Conservation (phyloP, 2,113 vertebrate species). For the Anarhynchus alexandrinus region DNA sequence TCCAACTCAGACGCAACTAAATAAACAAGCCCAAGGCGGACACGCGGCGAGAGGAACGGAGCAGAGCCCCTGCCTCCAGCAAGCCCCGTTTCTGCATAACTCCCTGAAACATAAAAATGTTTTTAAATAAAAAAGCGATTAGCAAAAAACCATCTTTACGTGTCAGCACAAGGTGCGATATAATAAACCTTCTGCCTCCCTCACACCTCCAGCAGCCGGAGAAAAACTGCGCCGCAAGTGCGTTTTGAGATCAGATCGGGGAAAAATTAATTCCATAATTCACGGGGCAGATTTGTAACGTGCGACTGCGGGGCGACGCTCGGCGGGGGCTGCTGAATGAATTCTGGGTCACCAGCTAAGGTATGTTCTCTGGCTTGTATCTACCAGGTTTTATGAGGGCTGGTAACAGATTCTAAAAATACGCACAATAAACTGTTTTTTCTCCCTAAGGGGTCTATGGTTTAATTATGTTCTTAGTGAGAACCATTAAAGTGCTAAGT, state of each 20-base stretch:
- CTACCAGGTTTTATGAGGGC: slow-evolving; percentile 33
- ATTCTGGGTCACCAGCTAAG: neutral
- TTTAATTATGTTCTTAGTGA: slow-evolving; percentile 70
- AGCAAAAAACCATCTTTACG: neutral
- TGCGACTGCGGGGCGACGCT: neutral
- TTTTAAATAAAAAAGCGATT: neutral
- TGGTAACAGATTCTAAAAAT: slow-evolving; percentile 64
- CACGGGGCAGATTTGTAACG: slow-evolving; percentile 46
- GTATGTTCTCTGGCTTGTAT: slow-evolving; percentile 14
- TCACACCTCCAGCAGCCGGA: neutral
- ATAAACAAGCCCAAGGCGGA: neutral
- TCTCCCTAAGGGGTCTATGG: slow-evolving; percentile 56
- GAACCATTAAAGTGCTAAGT: slow-evolving; percentile 68
- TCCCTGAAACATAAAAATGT: neutral
- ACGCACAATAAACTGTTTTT: slow-evolving; percentile 56
- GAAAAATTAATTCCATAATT: slow-evolving; percentile 32
- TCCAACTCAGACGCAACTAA: neutral
- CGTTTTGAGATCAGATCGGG: neutral
- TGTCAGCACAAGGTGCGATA: neutral
- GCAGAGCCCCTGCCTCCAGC: neutral
- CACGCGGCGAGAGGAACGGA: rapidly evolving
- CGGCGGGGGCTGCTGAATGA: neutral
- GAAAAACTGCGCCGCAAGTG: neutral
- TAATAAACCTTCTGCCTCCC: neutral
- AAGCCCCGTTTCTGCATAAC: neutral